Base-by-base conservation (phyloP, 2,888 invertebrate genomes). In the Metellina segmentata region DNA sequence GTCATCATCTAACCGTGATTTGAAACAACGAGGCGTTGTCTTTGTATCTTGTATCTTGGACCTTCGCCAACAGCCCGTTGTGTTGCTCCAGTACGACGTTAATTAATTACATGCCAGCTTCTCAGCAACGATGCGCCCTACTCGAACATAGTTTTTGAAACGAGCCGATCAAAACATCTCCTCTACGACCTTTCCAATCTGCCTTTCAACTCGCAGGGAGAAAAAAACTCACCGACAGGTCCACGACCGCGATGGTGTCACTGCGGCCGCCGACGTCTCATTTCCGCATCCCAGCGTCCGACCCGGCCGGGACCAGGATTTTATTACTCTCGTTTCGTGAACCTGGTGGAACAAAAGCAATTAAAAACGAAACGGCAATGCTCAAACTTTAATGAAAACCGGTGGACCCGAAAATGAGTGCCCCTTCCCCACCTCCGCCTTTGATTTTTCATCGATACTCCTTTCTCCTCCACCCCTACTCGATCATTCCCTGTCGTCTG, bases 371-470 rank as follows among this genome's bases (percentile, higher is more conserved):
- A 75, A 34, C 34, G 34, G 34, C 48, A 83, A 49, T 11, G n/a
- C n/a, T n/a, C 13, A 48, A 8, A 11, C 61, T 61, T 9, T 61
- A 61, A 61, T 61, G 61, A 61, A 16, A 51, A 51, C 11, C n/a
- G 48, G 9, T 51, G 48, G 49, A 82, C 75, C 77, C 69, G 72
- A 77, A 75, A 87, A 61, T 69, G 81, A 71, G 7, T 19, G 51
- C 72, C 19, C 51, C 6, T 0, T 5, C 19, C 16, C 11, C 16
- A n/a, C 16, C 49, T 48, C 70, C 71, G 8, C 70, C 71, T 87
- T 90, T 89, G 89, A 90, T 85, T 90, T 85, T 90, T 79, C 85
- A 83, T 85, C 89, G 83, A 89, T 89, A 82, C 72, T 71, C 11
- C 11, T 52, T n/a, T 85, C 20, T 61, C 52, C 78, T 79, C 70